Conservation (phyloP, 2,888 invertebrate species). For the Orgyia antiqua region DNA sequence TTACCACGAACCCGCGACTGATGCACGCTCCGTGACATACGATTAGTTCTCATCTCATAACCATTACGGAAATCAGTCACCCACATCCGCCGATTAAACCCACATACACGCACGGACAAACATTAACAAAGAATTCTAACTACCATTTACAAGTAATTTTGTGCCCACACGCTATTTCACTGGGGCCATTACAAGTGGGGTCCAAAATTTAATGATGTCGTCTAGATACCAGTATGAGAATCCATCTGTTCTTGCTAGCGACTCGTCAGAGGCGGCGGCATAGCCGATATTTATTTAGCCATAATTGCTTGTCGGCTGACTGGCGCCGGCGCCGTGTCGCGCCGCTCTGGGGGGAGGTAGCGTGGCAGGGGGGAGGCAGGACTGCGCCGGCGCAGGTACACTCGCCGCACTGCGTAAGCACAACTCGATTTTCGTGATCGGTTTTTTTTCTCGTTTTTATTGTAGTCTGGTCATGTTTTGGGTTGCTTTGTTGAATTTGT, state of each 20-base stretch:
- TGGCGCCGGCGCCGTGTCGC: conserved; percentile 75
- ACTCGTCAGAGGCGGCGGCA: conserved; percentile 62
- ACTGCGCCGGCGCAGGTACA: conserved; percentile 60
- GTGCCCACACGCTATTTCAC: conserved; percentile 54
- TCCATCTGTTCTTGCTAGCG: conserved; percentile 64
- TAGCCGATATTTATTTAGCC: conserved; percentile 77
- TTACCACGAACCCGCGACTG: conserved; percentile 25
- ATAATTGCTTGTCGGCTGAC: conserved; percentile 75
- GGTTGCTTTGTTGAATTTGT: conserved; percentile 70
- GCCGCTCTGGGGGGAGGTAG: conserved; percentile 37
- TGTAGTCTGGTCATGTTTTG: conserved; percentile 66
- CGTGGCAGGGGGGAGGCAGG: conserved; percentile 10
- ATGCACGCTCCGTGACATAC: conserved; percentile 22
- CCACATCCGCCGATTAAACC: conserved; percentile 49
- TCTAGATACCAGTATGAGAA: conserved; percentile 57
- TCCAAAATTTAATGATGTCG: conserved; percentile 63
- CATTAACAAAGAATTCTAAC: conserved; percentile 40
- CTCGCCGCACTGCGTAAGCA: conserved; percentile 59
- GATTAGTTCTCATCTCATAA: conserved; percentile 27
- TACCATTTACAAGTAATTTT: conserved; percentile 51
- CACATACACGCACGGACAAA: conserved; percentile 40
- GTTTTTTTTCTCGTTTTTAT: conserved; percentile 54
- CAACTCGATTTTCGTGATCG: conserved; percentile 70
- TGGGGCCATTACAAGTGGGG: conserved; percentile 45
- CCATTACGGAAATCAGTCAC: conserved; percentile 41